Evolutionary conservation across 2,797 vertebrate genomes (phyloP), one percentile per base, ranked within the genome.

Genomic region (Lindbergichthys nudifrons): DNA sequence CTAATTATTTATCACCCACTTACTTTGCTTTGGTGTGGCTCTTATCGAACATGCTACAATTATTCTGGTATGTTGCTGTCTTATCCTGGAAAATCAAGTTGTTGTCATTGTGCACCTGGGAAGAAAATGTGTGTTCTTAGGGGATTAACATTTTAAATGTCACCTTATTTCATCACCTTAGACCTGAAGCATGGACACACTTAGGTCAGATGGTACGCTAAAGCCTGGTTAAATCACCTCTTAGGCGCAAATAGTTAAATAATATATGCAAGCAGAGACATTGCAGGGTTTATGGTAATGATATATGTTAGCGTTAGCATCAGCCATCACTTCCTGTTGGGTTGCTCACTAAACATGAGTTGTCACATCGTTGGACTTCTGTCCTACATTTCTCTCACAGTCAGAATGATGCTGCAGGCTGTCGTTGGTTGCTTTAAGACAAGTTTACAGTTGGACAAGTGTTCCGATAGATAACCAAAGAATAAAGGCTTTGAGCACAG

Each of bases 401-500:
- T 62, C 45, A 3, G 56, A 58, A 9, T 58, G 5, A 21, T 14
- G 36, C 54, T 41, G 23, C 60, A 47, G 60, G 26, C 30, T 5
- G 26, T 26, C 26, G 26, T 26, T 26, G 26, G 26, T 26, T 26
- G 26, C 26, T 26, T 26, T 26, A 26, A 1, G 26, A 26, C 26
- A 19, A 13, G 14, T 36, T 51, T 50, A 13, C 11, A 30, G 16
- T 23, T 62, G 12, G 16, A 12, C 30, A 23, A 12, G 10, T 2
- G 10, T 42, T 52, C 23, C 39, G 63, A 66, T 10, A 53, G 63
- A 65, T 50, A 53, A 43, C 26, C n/a, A 46, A 9, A 36, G 9
- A 45, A 47, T 3, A 4, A 32, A 47, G 19, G 26, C 59, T 47
- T 32, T 32, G 21, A 11, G 43, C 56, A 42, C 39, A 62, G 43